These are phyloP conservation scores for Rhinichthys osculus DNA, from an alignment of 2,797 vertebrate genomes.

Conservation along the genomic window DNA sequence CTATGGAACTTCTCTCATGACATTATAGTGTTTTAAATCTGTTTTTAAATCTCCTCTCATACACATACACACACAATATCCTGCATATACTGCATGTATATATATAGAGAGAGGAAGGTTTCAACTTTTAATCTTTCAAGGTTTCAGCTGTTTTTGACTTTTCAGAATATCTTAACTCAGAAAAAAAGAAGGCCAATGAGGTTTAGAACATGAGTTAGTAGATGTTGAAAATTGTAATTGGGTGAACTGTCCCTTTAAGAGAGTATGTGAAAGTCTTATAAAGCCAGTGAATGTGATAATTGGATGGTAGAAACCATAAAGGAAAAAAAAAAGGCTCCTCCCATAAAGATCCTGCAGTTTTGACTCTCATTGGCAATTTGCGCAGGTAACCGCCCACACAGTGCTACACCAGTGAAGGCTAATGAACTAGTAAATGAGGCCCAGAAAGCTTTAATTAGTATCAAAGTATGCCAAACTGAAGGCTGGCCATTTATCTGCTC, in stretches of 20 bases:
- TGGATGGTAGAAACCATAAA: background rate
- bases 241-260: background rate
- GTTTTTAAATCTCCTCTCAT: too few species aligned
- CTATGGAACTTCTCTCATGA: too few species aligned
- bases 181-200: background rate
- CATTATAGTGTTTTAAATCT: too few species aligned
- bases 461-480: slow-evolving; percentile 69
- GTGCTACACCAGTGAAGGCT: slow-evolving; percentile 57
- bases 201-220: background rate
- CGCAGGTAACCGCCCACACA: slow-evolving; percentile 52
- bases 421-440: slow-evolving; percentile 72
- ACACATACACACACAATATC: too few species aligned
- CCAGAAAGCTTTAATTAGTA: slow-evolving; percentile 76
- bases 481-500: slow-evolving; percentile 68
- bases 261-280: background rate
- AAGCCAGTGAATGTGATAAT: slow-evolving; percentile 8
- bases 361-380: slow-evolving; percentile 46
- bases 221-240: background rate
- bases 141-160: background rate
- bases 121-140: too few species aligned
- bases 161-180: background rate
- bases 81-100: too few species aligned
- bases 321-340: background rate
- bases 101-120: too few species aligned
- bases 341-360: slow-evolving; percentile 42